Evolutionary conservation across 2,888 invertebrate species (phyloP).

Genomic region (Phengaris arion): DNA sequence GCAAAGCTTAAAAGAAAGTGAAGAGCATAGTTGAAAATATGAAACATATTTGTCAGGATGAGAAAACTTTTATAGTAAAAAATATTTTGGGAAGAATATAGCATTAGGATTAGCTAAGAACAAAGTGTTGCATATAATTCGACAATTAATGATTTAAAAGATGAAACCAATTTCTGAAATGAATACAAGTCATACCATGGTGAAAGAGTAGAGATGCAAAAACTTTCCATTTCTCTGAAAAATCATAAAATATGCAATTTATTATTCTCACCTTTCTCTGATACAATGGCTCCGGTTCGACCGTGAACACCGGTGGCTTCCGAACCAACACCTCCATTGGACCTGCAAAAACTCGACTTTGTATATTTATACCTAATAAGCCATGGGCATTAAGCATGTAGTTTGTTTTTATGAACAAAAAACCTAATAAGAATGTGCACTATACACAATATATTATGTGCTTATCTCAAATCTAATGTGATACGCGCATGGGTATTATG

Average conservation of each 20-base stretch:
- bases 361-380: neutral
- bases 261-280: constrained; percentile 83
- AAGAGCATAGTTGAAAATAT: no score
- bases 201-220: no score
- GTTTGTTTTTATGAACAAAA: neutral
- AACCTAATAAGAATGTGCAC: neutral
- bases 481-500: neutral
- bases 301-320: constrained; percentile 94
- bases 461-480: constrained; percentile 15
- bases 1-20: no score
- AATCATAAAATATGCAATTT: neutral
- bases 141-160: no score
- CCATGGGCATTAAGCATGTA: no score
- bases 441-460: neutral
- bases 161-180: no score
- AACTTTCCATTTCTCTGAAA: neutral
- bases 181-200: no score
- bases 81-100: no score
- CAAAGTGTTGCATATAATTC: no score
- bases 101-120: no score
- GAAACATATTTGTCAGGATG: no score
- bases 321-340: constrained; percentile 90
- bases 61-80: no score
- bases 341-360: constrained; percentile 53
- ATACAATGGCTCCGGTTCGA: constrained; percentile 94